Conservation (phyloP, 2,113 vertebrate species). For the Trichomycterus rosablanca region DNA sequence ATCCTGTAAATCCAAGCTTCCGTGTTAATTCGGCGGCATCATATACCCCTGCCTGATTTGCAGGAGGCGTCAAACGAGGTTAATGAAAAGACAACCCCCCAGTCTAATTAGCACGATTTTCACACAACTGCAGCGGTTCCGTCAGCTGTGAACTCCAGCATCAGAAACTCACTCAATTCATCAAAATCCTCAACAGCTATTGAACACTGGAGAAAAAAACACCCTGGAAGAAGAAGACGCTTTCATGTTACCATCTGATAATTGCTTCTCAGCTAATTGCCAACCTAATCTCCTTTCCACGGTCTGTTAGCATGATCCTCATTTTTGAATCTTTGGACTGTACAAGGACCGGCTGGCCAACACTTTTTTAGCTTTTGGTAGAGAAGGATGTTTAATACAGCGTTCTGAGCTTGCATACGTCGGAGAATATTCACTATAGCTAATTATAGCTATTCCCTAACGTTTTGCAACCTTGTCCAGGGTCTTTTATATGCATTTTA, state of each 20-base stretch:
- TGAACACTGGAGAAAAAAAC: constrained; percentile 46
- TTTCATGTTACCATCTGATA: constrained; percentile 66
- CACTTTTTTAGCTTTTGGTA: too few species aligned
- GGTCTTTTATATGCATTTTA: too few species aligned
- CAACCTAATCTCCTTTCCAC: constrained; percentile 62
- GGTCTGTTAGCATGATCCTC: constrained; percentile 55
- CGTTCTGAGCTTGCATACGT: too few species aligned
- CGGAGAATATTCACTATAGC: too few species aligned
- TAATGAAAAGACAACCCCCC: constrained; percentile 49
- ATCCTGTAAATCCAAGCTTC: constrained; percentile 18
- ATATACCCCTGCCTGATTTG: constrained; percentile 33
- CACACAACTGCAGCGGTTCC: constrained; percentile 35
- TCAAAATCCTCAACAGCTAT: constrained; percentile 48
- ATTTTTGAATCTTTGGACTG: constrained; percentile 50
- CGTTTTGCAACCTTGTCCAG: too few species aligned
- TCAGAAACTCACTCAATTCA: constrained; percentile 39
- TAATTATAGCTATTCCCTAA: too few species aligned
- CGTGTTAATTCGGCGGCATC: constrained; percentile 25
- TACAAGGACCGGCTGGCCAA: constrained; percentile 14
- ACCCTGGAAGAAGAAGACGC: constrained; percentile 56
- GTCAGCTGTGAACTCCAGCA: constrained; percentile 43
- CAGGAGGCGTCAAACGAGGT: constrained; percentile 42
- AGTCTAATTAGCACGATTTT: constrained; percentile 46
- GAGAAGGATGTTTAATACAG: too few species aligned
- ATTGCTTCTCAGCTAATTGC: constrained; percentile 76